These are phyloP conservation scores for Dendropsophus ebraccatus DNA, from an alignment of 2,113 vertebrate species.

Conservation along the genomic window DNA sequence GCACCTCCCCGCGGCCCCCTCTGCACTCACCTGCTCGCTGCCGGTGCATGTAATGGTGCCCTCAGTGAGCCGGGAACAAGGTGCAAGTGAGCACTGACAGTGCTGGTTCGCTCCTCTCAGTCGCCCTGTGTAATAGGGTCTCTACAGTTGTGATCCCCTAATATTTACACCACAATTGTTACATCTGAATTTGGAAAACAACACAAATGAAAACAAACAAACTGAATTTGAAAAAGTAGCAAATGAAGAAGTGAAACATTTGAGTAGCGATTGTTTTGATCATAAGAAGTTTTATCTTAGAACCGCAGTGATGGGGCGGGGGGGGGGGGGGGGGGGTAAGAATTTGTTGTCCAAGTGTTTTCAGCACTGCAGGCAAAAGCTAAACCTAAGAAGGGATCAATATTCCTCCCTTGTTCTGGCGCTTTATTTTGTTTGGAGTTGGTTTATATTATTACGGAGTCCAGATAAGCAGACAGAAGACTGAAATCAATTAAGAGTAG, in stretches of 20 bases:
- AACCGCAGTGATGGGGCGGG: not conserved
- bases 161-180: not conserved
- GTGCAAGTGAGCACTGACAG: too few relatives aligned
- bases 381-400: not conserved
- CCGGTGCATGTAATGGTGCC: too few relatives aligned
- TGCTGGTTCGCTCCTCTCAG: too few relatives aligned
- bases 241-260: not conserved
- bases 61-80: too few relatives aligned
- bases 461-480: not conserved
- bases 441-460: not conserved
- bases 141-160: not conserved
- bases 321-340: not conserved
- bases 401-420: not conserved
- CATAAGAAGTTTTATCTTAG: not conserved
- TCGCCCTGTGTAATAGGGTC: not conserved
- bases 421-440: not conserved
- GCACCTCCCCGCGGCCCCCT: too few relatives aligned
- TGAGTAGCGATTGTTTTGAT: not conserved
- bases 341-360: not conserved
- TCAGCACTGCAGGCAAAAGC: not conserved
- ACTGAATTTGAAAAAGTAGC: not conserved
- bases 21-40: too few relatives aligned
- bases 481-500: not conserved
- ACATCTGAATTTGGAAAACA: not conserved
- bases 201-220: not conserved